Conservation (phyloP, 2,888 invertebrate genomes). For the Volucella zonaria region DNA sequence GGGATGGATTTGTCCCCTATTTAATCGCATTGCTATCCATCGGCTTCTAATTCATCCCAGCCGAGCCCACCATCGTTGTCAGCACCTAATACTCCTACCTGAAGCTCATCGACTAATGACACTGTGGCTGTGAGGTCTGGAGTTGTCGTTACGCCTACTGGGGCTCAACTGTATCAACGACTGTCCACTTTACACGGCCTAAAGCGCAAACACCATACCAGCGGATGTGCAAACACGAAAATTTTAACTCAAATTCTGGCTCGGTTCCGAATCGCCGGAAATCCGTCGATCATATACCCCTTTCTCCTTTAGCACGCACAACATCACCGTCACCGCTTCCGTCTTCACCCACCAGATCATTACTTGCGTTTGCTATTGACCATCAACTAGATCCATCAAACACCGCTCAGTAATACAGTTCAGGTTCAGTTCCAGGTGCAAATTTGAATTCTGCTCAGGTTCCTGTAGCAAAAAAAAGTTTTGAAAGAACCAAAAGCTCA, state of each 20-base stretch:
- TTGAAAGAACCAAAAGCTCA: slow-evolving; percentile 90
- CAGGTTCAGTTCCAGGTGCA: slow-evolving; percentile 83
- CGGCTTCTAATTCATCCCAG: slow-evolving; percentile 85
- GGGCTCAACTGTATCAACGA: slow-evolving; percentile 86
- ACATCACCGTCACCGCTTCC: slow-evolving; percentile 95
- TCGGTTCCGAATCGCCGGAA: slow-evolving; percentile 91
- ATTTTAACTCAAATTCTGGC: slow-evolving; percentile 81
- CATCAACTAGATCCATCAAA: slow-evolving; percentile 91
- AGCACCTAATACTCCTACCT: slow-evolving; percentile 83
- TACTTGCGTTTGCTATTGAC: slow-evolving; percentile 90
- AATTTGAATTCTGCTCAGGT: slow-evolving; percentile 62
- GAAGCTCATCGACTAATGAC: slow-evolving; percentile 47
- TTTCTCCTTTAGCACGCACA: slow-evolving; percentile 96
- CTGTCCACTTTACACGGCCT: slow-evolving; percentile 97
- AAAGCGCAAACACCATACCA: slow-evolving; percentile 93
- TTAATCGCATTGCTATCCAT: slow-evolving; percentile 85
- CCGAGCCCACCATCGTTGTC: slow-evolving; percentile 85
- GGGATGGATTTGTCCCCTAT: slow-evolving; percentile 85
- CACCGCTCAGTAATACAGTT: slow-evolving; percentile 90
- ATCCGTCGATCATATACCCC: slow-evolving; percentile 96
- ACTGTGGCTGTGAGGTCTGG: slow-evolving; percentile 75
- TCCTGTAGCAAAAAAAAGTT: slow-evolving; percentile 85
- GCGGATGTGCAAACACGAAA: slow-evolving; percentile 79
- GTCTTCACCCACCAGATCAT: slow-evolving; percentile 92
- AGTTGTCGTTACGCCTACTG: slow-evolving; percentile 78